phyloP scores from a whole-genome alignment of 30 jellyfish, hydroid and myxozoan species.

The Rhopilema esculentum region DNA sequence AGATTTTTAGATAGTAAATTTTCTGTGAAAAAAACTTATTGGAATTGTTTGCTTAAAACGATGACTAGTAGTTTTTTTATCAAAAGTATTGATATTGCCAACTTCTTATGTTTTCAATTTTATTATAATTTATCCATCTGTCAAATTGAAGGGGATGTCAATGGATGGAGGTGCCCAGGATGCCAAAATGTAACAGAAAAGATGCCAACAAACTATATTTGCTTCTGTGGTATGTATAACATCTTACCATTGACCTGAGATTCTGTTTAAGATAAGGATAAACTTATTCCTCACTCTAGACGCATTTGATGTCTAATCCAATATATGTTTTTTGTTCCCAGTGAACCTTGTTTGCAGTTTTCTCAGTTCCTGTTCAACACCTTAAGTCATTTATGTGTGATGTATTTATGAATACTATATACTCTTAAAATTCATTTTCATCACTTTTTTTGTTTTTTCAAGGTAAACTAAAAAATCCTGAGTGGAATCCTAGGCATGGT shows the following conservation, averaged over 20 bases:
- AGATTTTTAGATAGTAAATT: no score
- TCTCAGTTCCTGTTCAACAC: no score
- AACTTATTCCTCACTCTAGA: neutral
- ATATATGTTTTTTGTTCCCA: no score
- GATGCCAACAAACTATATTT: constrained; percentile 78
- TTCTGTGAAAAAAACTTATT: no score
- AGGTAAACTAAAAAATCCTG: constrained; percentile 96
- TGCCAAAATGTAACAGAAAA: constrained; percentile 89
- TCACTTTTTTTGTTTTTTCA: constrained; percentile 7
- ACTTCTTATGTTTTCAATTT: no score
- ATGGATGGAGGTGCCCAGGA: constrained; percentile 99
- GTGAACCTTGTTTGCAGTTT: no score
- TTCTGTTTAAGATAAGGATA: neutral
- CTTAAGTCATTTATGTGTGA: no score
- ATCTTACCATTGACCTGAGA: neutral
- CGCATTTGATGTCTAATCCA: no score
- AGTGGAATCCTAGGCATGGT: constrained; percentile 93
- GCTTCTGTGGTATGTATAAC: constrained; percentile 91
- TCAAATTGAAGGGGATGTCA: constrained; percentile 57
- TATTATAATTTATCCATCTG: neutral
- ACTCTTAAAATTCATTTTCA: neutral
- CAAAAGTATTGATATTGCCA: neutral
- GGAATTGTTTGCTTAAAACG: no score
- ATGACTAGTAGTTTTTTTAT: no score
- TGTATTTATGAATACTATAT: no score